Evolutionary conservation across 1,140 invertebrate species (phyloP).

Genomic region (fruit fly (Drosophila melanogaster)): DNA sequence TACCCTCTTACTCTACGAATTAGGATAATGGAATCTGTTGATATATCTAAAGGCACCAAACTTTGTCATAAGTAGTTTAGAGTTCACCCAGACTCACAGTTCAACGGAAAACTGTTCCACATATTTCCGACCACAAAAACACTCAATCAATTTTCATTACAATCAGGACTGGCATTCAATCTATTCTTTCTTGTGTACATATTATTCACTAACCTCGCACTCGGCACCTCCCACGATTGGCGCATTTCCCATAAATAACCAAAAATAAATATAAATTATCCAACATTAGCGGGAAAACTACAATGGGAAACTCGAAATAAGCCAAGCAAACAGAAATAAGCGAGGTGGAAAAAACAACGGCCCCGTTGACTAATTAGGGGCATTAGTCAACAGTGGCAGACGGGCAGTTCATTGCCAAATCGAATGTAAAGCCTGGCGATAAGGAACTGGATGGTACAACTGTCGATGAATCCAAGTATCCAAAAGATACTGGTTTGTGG

Average conservation of each 20-base stretch:
- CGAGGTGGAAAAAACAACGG: slow-evolving; percentile 28
- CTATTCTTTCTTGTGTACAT: neutral
- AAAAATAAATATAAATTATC: slow-evolving; percentile 70
- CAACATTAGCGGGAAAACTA: slow-evolving; percentile 45
- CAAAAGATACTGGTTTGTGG: neutral
- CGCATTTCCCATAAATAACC: slow-evolving; percentile 40
- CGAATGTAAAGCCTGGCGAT: slow-evolving; percentile 70
- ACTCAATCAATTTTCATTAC: slow-evolving; percentile 44
- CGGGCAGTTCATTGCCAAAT: slow-evolving; percentile 53
- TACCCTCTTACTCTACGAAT: too few species aligned
- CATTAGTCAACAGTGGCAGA: slow-evolving; percentile 64
- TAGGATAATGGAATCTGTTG: too few species aligned
- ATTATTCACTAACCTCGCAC: slow-evolving; percentile 24
- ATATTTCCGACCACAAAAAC: neutral
- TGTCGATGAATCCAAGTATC: slow-evolving; percentile 21
- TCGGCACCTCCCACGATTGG: slow-evolving; percentile 22
- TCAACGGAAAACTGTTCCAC: too few species aligned
- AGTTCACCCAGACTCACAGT: neutral
- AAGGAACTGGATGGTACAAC: slow-evolving; percentile 43
- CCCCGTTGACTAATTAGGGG: slow-evolving; percentile 64
- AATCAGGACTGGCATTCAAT: slow-evolving; percentile 13
- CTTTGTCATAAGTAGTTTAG: neutral
- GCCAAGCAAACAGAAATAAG: slow-evolving; percentile 36
- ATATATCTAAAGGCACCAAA: too few species aligned
- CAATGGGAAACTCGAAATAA: slow-evolving; percentile 29